Percentiles rank a stretch among this genome's conserved stretches.
Conservation (phyloP, 2,888 invertebrate species). For the Troglohyphantes excavatus region DNA sequence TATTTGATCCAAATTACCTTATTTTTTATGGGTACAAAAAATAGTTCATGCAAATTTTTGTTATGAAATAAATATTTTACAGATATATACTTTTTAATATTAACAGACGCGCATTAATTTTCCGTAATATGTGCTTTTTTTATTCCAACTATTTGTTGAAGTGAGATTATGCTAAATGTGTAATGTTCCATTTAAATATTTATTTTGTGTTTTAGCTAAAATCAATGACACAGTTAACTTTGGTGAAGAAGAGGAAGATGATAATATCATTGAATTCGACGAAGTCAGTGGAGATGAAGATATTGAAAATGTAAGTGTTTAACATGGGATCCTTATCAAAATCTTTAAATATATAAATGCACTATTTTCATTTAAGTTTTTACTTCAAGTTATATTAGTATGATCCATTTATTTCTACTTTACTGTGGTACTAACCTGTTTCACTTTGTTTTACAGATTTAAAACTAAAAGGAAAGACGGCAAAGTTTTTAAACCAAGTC, state of each 20-base stretch:
- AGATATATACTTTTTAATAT: too few relatives aligned
- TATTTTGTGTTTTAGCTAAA: conserved; percentile 86
- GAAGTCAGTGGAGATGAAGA: conserved; percentile 86
- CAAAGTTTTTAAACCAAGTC: background rate
- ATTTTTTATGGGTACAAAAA: too few relatives aligned
- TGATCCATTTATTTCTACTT: background rate
- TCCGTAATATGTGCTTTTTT: too few relatives aligned
- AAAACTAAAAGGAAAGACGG: background rate
- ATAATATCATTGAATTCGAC: conserved; percentile 95
- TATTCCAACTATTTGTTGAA: too few relatives aligned
- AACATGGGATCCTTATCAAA: too few relatives aligned
- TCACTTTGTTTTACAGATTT: background rate
- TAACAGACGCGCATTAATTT: too few relatives aligned
- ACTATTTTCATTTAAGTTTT: background rate
- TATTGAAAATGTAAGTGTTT: conserved; percentile 79
- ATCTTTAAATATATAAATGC: background rate
- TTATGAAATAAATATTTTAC: too few relatives aligned
- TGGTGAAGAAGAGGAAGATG: conserved; percentile 96
- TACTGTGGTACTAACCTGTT: background rate
- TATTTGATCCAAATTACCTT: too few relatives aligned
- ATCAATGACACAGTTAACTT: conserved; percentile 98
- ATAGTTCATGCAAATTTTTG: too few relatives aligned
- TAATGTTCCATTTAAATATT: background rate
- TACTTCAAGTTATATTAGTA: background rate
- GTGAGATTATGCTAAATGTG: background rate